These are phyloP conservation scores for Vanessa atalanta DNA, from an alignment of 1,140 invertebrate species.

Conservation along the genomic window DNA sequence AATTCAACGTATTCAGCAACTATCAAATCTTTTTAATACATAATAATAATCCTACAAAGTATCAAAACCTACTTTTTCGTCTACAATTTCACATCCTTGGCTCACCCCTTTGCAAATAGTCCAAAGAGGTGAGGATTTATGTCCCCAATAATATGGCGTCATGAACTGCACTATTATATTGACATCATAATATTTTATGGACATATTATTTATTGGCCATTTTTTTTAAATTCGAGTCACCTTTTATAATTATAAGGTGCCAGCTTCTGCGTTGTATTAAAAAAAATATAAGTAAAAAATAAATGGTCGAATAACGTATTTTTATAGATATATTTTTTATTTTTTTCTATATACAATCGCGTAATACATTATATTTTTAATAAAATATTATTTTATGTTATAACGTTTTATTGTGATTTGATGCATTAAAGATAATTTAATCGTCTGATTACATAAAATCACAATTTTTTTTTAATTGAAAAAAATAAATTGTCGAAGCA, in stretches of 20 bases:
- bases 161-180: slow-evolving; percentile 49
- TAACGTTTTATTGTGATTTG: too few relatives aligned
- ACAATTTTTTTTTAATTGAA: too few relatives aligned
- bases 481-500: too few relatives aligned
- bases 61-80: slow-evolving; percentile 7
- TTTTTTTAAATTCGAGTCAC: slow-evolving; percentile 24
- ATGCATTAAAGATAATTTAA: too few relatives aligned
- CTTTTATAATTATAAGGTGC: slow-evolving; percentile 21
- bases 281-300: not conserved
- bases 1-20: too few relatives aligned
- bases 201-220: slow-evolving; percentile 58
- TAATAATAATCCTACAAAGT: slow-evolving; percentile 8
- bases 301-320: not conserved
- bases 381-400: too few relatives aligned
- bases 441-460: too few relatives aligned
- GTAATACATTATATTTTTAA: too few relatives aligned
- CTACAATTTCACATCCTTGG: slow-evolving; percentile 34
- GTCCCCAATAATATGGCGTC: slow-evolving; percentile 61
- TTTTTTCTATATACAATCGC: too few relatives aligned
- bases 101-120: slow-evolving; percentile 60
- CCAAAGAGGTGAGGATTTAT: slow-evolving; percentile 53
- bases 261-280: not conserved
- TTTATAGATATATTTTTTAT: too few relatives aligned
- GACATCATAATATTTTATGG: slow-evolving; percentile 75
- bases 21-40: not conserved